Conservation (phyloP, 2,113 vertebrate species). For the Tragelaphus imberbis region DNA sequence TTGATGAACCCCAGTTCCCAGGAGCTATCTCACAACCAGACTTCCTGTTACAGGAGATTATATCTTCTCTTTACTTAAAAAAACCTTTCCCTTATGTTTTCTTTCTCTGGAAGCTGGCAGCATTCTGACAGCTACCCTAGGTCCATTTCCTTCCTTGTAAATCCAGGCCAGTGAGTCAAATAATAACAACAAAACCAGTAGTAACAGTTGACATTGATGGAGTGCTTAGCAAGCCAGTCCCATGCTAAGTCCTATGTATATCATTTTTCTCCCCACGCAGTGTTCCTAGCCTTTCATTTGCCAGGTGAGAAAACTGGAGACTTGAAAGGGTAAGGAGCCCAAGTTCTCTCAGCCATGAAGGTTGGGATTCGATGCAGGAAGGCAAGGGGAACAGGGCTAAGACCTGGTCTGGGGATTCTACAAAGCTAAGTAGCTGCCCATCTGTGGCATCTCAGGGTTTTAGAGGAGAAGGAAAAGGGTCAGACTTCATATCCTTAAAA, state of each 20-base stretch:
- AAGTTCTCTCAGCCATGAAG: background rate
- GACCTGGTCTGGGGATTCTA: background rate
- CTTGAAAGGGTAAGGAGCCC: background rate
- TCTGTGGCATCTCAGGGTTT: background rate
- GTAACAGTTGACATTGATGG: background rate
- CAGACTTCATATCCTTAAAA: background rate
- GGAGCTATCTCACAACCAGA: background rate
- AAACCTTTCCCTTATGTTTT: background rate
- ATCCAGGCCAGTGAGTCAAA: background rate
- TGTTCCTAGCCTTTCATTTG: background rate
- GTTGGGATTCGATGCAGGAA: background rate
- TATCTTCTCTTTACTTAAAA: background rate
- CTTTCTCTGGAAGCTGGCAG: background rate
- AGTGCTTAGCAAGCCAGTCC: too few relatives aligned
- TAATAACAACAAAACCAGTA: background rate
- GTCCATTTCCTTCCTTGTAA: background rate
- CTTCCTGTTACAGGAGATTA: background rate
- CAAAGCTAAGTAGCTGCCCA: background rate
- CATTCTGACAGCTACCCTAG: background rate
- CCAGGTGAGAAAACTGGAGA: background rate
- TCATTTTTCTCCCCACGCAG: background rate
- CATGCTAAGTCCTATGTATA: background rate
- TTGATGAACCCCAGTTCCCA: background rate
- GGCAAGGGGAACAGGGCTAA: fast-evolving
- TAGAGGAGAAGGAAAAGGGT: background rate